These are phyloP conservation scores for Tridacna crocea DNA, from an alignment of 2,888 invertebrate genomes.

Conservation along the genomic window DNA sequence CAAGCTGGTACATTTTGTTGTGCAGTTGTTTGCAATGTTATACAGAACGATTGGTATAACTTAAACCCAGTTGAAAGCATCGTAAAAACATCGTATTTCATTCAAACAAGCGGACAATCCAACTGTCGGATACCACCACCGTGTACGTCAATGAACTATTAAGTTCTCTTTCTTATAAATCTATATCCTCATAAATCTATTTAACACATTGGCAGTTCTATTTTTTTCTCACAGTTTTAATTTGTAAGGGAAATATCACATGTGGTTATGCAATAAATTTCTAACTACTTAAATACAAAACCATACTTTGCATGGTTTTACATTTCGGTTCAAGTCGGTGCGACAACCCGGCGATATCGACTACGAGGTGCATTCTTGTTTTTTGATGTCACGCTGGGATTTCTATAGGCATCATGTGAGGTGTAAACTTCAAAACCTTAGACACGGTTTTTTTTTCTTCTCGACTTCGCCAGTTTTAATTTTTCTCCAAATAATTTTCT, in stretches of 20 bases:
- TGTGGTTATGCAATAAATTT: constrained; percentile 22
- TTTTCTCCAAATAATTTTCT: too few species aligned
- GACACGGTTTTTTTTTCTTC: too few species aligned
- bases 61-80: too few species aligned
- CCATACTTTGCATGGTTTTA: background rate
- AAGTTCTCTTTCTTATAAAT: background rate
- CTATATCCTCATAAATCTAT: constrained; percentile 5
- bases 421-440: background rate
- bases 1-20: too few species aligned
- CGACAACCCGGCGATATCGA: background rate
- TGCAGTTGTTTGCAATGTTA: too few species aligned
- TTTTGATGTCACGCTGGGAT: constrained; percentile 4
- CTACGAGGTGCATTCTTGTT: constrained; percentile 1
- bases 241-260: constrained; percentile 3
- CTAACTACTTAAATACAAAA: constrained; percentile 6
- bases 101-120: too few species aligned
- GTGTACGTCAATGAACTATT: too few species aligned
- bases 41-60: too few species aligned
- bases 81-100: too few species aligned
- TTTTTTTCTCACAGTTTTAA: constrained; percentile 13
- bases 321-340: background rate
- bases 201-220: constrained; percentile 4
- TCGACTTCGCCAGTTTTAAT: too few species aligned
- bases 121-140: too few species aligned
- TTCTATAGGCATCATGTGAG: constrained; percentile 18